phyloP scores from a whole-genome alignment of 2,888 invertebrate genomes.

The Melanchra persicariae region DNA sequence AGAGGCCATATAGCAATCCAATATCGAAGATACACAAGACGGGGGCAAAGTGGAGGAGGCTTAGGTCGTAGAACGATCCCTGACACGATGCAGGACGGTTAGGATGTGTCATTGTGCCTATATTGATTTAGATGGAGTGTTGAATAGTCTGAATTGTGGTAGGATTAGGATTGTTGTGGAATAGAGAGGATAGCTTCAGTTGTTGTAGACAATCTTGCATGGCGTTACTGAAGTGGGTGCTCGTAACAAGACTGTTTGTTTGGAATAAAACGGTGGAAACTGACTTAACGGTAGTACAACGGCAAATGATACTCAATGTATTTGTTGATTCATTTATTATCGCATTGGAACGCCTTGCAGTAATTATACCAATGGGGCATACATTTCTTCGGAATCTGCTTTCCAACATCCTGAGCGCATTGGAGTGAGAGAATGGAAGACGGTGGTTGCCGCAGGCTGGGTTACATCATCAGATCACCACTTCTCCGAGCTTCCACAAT shows the following conservation, averaged over 20 bases:
- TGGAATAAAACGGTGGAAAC: not conserved
- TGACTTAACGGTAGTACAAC: not conserved
- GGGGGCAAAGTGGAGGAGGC: slow-evolving; percentile 47
- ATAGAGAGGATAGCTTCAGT: not conserved
- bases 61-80: slow-evolving; percentile 50
- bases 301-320: not conserved
- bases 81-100: slow-evolving; percentile 32
- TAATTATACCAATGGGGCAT: too few relatives aligned
- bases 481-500: too few relatives aligned
- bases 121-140: slow-evolving; percentile 40
- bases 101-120: slow-evolving; percentile 23
- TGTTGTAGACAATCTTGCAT: not conserved
- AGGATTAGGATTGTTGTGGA: not conserved
- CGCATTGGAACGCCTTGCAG: too few relatives aligned
- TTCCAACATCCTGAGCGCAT: too few relatives aligned
- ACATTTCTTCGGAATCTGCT: too few relatives aligned
- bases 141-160: slow-evolving; percentile 9
- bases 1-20: slow-evolving; percentile 51
- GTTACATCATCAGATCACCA: too few relatives aligned
- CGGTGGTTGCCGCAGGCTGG: too few relatives aligned
- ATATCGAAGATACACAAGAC: slow-evolving; percentile 66
- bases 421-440: too few relatives aligned
- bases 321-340: too few relatives aligned
- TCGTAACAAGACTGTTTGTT: not conserved
- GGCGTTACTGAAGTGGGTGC: not conserved